Conservation (phyloP, 2,888 invertebrate species). For the Pocota personata region DNA sequence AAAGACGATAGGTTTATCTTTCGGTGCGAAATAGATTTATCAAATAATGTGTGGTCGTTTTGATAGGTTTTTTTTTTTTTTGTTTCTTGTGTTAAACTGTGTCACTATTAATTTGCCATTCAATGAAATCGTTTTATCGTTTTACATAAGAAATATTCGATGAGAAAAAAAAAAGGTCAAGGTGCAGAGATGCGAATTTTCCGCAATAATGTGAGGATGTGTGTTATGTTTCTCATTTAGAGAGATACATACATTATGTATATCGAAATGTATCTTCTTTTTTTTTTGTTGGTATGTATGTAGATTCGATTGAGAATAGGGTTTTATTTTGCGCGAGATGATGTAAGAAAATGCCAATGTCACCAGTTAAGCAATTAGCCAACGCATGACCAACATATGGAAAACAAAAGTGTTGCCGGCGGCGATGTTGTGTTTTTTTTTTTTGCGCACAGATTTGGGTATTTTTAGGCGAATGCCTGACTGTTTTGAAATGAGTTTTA, state of each 20-base stretch:
- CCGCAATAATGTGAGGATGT: constrained; percentile 31
- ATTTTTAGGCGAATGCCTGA: background rate
- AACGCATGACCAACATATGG: constrained; percentile 10
- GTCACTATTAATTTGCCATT: constrained; percentile 58
- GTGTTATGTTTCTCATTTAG: background rate
- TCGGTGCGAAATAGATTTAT: constrained; percentile 38
- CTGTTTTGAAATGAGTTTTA: background rate
- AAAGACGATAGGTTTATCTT: constrained; percentile 63
- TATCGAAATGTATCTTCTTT: background rate
- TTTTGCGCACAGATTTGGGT: background rate
- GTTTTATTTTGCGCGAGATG: constrained; percentile 20
- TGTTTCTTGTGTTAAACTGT: constrained; percentile 35
- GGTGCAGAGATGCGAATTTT: constrained; percentile 59
- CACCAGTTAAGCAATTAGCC: constrained; percentile 36
- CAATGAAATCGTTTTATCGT: constrained; percentile 41
- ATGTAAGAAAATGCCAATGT: constrained; percentile 59
- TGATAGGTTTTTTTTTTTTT: constrained; percentile 22
- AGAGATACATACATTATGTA: constrained; percentile 6
- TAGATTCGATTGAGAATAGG: constrained; percentile 36
- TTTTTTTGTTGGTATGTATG: constrained; percentile 18
- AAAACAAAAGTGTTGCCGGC: background rate
- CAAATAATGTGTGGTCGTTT: constrained; percentile 50
- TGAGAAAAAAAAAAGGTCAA: constrained; percentile 65
- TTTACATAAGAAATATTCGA: constrained; percentile 46
- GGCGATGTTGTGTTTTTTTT: background rate